Conservation (phyloP, 2,888 invertebrate species). For the Drosophila subsilvestris region DNA sequence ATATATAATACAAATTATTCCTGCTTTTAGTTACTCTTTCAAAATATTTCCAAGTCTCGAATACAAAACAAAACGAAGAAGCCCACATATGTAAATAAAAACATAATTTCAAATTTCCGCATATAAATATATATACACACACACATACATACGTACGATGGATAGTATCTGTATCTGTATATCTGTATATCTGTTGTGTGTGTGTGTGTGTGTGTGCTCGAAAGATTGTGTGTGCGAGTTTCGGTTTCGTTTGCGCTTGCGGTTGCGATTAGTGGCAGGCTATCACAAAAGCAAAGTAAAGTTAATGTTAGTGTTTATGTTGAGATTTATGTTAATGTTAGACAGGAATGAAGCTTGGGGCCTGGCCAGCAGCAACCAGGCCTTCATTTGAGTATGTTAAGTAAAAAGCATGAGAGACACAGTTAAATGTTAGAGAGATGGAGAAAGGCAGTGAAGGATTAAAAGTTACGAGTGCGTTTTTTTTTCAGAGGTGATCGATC, state of each 20-base stretch:
- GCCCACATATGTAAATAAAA: not conserved
- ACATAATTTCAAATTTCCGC: not conserved
- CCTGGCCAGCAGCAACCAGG: not conserved
- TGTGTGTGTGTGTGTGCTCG: too few relatives aligned
- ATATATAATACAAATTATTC: not conserved
- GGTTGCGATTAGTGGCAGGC: not conserved
- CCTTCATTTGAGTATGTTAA: not conserved
- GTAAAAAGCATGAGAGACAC: not conserved
- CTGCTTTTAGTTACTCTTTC: not conserved
- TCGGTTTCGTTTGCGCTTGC: not conserved
- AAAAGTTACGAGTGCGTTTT: slow-evolving; percentile 5
- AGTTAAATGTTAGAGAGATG: not conserved
- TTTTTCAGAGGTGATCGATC: slow-evolving; percentile 27
- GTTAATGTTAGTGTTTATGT: not conserved
- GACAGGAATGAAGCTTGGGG: not conserved
- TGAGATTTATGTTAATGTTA: not conserved
- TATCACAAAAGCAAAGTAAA: not conserved
- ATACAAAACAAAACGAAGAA: not conserved
- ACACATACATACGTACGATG: too few relatives aligned
- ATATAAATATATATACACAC: too few relatives aligned
- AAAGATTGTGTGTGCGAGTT: not conserved
- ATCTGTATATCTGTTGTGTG: too few relatives aligned
- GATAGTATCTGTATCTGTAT: too few relatives aligned
- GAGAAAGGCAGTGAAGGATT: not conserved
- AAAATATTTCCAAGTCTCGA: not conserved